Conservation (phyloP, 2,113 vertebrate genomes). For the Piaya cayana region DNA sequence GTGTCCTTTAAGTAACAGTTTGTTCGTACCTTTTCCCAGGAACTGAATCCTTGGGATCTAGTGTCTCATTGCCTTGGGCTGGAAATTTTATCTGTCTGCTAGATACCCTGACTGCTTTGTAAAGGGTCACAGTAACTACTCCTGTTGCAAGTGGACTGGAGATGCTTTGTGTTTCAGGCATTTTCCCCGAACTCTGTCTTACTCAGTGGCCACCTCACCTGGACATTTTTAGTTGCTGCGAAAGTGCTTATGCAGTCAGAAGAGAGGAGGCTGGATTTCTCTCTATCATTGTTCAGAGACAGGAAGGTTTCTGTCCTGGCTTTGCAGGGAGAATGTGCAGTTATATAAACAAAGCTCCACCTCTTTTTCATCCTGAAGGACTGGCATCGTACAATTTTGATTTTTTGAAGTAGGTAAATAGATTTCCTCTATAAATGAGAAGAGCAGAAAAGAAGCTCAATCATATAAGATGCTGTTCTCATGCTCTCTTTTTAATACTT, state of each 20-base stretch:
- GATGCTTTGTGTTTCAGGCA: neutral
- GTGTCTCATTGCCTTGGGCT: slow-evolving; percentile 24
- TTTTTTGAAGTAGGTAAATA: neutral
- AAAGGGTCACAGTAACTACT: neutral
- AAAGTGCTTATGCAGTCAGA: neutral
- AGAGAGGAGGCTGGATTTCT: neutral
- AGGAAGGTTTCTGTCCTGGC: neutral
- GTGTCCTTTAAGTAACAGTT: slow-evolving; percentile 38
- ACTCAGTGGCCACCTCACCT: neutral
- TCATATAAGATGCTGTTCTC: neutral
- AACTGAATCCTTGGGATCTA: neutral
- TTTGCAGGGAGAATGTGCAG: neutral
- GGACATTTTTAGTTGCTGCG: neutral
- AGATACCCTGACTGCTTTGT: neutral
- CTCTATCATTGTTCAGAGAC: neutral
- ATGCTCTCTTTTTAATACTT: neutral
- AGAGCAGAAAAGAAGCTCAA: neutral
- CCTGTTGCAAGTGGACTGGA: neutral
- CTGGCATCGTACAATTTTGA: neutral
- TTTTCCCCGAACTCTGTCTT: neutral
- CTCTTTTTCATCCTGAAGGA: neutral
- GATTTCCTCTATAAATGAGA: neutral
- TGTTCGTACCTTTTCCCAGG: slow-evolving; percentile 33
- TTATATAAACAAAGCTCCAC: neutral
- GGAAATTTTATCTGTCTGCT: slow-evolving; percentile 36